Percentiles rank a stretch among this genome's conserved stretches.
Evolutionary conservation across 2,113 vertebrate species (phyloP).

Genomic region (Fulmarus glacialis): DNA sequence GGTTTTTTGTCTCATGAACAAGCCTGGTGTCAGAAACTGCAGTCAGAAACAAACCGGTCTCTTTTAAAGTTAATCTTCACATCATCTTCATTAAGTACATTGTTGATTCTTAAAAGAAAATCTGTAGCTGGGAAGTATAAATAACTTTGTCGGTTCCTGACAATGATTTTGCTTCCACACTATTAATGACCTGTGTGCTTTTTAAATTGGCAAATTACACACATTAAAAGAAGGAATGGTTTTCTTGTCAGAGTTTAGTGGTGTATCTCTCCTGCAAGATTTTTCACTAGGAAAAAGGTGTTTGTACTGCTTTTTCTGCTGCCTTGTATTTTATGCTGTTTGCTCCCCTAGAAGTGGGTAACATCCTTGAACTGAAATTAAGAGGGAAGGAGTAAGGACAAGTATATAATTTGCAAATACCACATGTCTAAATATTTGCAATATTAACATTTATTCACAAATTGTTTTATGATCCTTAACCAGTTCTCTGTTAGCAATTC

Average conservation of each 20-base stretch:
- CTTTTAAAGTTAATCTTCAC: background rate
- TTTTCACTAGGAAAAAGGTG: background rate
- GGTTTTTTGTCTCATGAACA: background rate
- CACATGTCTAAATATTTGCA: background rate
- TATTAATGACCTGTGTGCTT: background rate
- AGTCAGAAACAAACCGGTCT: background rate
- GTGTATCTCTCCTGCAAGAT: background rate
- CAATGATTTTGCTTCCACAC: background rate
- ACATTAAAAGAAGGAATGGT: background rate
- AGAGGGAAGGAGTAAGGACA: background rate
- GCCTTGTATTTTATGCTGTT: background rate
- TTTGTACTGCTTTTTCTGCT: background rate
- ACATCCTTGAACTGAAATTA: background rate
- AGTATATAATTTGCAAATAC: background rate
- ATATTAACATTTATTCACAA: background rate
- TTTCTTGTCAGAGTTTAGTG: background rate
- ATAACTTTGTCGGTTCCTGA: background rate
- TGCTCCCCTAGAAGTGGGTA: background rate
- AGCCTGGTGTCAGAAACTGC: background rate
- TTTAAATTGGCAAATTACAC: background rate
- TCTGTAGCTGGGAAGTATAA: background rate
- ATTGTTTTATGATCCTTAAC: background rate
- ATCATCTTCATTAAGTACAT: background rate
- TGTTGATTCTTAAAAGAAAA: background rate
- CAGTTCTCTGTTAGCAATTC: background rate